Evolutionary conservation across 2,888 invertebrate genomes (phyloP), one percentile per base, ranked within the genome.

Genomic region (Idaea straminata): DNA sequence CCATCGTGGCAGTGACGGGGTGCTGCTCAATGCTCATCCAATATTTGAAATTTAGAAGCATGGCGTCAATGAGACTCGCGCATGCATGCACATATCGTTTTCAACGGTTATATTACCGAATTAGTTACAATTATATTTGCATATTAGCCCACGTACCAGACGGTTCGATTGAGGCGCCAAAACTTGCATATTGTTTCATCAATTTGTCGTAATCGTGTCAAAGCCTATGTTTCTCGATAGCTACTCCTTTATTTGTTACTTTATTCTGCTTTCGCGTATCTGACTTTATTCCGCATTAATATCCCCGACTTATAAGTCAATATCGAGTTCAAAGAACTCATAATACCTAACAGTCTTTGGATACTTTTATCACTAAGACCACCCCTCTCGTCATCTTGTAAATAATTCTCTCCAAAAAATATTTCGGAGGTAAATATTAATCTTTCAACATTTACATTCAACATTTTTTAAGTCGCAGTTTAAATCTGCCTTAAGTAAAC

Each of bases 281-380:
- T 90, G 89, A 89, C 88, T 85, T 86, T 81, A 47, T 47, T 83
- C 86, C 86, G 85, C 83, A 47, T 47, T 7, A 84, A 83, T 83
- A 86, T 88, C 86, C 87, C 86, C 83, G 89, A 87, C 87, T 86
- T 84, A 82, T 84, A 84, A 7, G 88, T 84, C 88, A 81, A 80
- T 85, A 82, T 85, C 78, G 83, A 89, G 90, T 88, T 90, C 89
- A 87, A 85, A 81, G 88, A 91, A 89, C 90, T 69, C 71, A 87
- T 88, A 89, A 88, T 89, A 92, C 86, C 88, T 91, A 90, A 85
- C 92, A 92, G 92, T 92, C 92, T 92, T 92, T 92, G 92, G 92
- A 92, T 88, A 91, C 78, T 71, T 86, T 86, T 91, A 92, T 89
- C 91, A 89, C 92, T 91, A 91, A 92, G 92, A 92, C 92, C 87